Base-by-base conservation (phyloP, 2,888 invertebrate species). In the Spicauda simplicius region DNA sequence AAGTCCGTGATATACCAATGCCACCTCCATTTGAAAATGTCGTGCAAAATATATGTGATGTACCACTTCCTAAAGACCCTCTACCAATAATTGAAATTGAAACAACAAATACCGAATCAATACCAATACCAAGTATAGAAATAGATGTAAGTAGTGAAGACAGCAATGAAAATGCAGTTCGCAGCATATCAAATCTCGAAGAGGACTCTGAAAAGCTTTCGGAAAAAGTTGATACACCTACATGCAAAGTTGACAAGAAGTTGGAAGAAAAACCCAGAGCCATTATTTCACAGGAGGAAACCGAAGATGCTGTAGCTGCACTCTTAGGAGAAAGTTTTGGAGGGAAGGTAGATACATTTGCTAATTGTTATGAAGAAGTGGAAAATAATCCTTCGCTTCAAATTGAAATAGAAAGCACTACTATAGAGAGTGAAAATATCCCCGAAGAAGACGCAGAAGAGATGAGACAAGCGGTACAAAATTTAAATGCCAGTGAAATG, bases 251-350 rank as follows among this genome's bases (percentile, higher is more conserved):
- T 3, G 94, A 94, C 10, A 95, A 95, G 61, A 95, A 95, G 79
- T 72, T 86, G 0, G 96, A 97, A 71, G 97, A 97, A 78, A 97
- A 97, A 80, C 96, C 96, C 0, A 94, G 97, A 58, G 97, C 96
- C 11, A 94, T 97, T 0, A 98, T 98, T 77, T 98, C 97, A 0
- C 98, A 98, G 86, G 98, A 98, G 90, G 98, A 98, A 88, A 98
- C 98, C 0, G 98, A 97, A 86, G 97, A 97, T 84, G 98, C 98
- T 0, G 98, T 98, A 0, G 97, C 97, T 10, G 97, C 98, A 0
- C 88, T 98, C 33, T 87, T 98, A 64, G 97, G 97, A 30, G 97
- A 97, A 85, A 97, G 97, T 74, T 97, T 98, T 80, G 96, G 97
- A 0, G 96, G 95, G 16, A 94, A 92, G 78, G 86, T 84, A 60